phyloP scores from a whole-genome alignment of 2,113 vertebrate species.

The Forbesichthys agassizii region DNA sequence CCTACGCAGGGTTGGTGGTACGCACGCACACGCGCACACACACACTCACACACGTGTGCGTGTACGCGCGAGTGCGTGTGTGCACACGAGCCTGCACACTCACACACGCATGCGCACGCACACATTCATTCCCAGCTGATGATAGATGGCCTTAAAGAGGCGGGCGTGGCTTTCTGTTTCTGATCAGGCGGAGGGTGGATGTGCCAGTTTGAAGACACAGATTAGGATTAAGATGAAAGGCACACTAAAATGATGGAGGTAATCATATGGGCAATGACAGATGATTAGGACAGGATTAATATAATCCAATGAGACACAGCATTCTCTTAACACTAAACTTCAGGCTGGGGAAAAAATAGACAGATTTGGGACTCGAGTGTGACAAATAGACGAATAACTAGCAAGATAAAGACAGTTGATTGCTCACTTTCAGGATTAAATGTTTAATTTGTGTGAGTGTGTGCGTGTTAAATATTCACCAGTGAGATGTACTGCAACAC shows the following conservation, averaged over 20 bases:
- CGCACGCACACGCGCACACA: neutral
- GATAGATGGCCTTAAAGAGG: conserved; percentile 51
- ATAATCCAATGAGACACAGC: conserved; percentile 48
- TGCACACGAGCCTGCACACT: neutral
- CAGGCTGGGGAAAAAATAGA: conserved; percentile 31
- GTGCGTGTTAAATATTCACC: conserved; percentile 35
- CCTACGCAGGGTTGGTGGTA: neutral
- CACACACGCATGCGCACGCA: neutral
- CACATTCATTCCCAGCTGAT: conserved; percentile 9
- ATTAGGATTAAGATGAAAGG: conserved; percentile 46
- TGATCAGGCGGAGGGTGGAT: conserved; percentile 50
- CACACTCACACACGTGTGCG: neutral
- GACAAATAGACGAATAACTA: neutral
- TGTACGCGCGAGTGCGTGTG: neutral
- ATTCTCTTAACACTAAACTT: conserved; percentile 33
- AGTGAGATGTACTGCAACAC: conserved; percentile 22
- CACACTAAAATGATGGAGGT: conserved; percentile 59
- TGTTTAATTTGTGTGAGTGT: neutral
- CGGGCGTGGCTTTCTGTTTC: conserved; percentile 35
- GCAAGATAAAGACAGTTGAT: too few relatives aligned
- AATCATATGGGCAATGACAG: conserved; percentile 61
- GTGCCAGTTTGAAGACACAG: conserved; percentile 51
- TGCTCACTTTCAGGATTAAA: neutral
- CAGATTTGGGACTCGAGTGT: neutral
- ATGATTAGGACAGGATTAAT: conserved; percentile 61